These are phyloP conservation scores for Diadema setosum DNA, from an alignment of 35 echinoderm and acorn worm species.

Conservation along the genomic window DNA sequence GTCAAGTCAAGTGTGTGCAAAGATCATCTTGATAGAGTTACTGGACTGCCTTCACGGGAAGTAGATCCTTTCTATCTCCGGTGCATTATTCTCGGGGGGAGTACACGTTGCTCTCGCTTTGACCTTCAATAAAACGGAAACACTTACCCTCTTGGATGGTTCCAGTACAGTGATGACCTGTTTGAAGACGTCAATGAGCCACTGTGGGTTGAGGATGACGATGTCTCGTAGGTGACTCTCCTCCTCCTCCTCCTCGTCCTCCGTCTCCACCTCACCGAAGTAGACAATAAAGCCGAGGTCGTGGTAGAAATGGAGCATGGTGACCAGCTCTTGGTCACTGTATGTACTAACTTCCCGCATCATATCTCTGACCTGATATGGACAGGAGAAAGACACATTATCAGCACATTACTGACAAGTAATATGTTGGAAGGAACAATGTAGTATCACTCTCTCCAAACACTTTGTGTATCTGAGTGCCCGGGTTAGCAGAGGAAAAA, in stretches of 20 bases:
- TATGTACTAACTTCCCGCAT: background rate
- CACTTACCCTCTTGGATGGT: background rate
- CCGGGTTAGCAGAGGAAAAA: background rate
- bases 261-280: background rate
- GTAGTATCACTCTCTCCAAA: background rate
- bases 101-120: too few species aligned
- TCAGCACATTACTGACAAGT: background rate
- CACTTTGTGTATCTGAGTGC: background rate
- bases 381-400: background rate
- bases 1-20: too few species aligned
- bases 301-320: slow-evolving; percentile 42
- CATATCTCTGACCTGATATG: background rate
- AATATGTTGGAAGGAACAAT: background rate
- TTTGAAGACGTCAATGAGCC: slow-evolving; percentile 52
- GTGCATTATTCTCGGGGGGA: too few species aligned
- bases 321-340: background rate
- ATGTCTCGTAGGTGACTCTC: background rate
- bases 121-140: too few species aligned
- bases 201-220: slow-evolving; percentile 46
- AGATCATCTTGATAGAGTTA: too few species aligned
- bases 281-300: slow-evolving; percentile 46
- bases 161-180: slow-evolving; percentile 28
- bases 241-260: background rate
- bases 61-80: too few species aligned
- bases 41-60: too few species aligned